Conservation (phyloP, 2,113 vertebrate species). For the Desmodus rotundus region DNA sequence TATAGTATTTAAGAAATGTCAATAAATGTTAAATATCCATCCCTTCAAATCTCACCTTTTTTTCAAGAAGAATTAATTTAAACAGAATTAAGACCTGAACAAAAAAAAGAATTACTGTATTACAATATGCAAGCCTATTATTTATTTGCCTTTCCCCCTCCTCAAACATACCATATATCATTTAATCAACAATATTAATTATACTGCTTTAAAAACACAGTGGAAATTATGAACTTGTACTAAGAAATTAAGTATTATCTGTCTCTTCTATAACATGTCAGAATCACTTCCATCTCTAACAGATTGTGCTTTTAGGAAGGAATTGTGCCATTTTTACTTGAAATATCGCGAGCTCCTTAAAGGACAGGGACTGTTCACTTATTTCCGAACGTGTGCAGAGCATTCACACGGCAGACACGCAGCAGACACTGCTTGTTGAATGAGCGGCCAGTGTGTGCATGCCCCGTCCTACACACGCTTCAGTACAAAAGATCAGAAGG, state of each 20-base stretch:
- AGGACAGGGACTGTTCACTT: not conserved
- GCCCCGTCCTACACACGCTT: not conserved
- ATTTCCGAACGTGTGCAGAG: not conserved
- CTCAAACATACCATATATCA: not conserved
- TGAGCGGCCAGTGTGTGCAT: not conserved
- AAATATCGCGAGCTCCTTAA: not conserved
- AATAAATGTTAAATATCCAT: slow-evolving; percentile 16
- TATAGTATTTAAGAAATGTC: slow-evolving; percentile 9
- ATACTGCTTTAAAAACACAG: not conserved
- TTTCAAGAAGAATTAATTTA: slow-evolving; percentile 97
- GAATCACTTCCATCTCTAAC: not conserved
- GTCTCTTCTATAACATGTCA: not conserved
- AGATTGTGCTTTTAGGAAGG: slow-evolving; percentile 21
- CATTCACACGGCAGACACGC: not conserved
- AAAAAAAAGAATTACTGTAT: slow-evolving; percentile 38
- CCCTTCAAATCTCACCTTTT: slow-evolving; percentile 87
- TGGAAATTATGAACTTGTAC: not conserved
- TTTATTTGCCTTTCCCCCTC: not conserved
- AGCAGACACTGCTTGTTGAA: not conserved
- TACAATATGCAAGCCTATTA: not conserved
- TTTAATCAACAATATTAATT: not conserved
- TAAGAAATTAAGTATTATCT: slow-evolving; percentile 24
- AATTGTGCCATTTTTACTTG: not conserved
- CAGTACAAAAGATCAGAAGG: not conserved
- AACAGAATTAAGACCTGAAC: slow-evolving; percentile 93